Conservation (phyloP, 2,888 invertebrate species). For the Drosophila longiperda region DNA sequence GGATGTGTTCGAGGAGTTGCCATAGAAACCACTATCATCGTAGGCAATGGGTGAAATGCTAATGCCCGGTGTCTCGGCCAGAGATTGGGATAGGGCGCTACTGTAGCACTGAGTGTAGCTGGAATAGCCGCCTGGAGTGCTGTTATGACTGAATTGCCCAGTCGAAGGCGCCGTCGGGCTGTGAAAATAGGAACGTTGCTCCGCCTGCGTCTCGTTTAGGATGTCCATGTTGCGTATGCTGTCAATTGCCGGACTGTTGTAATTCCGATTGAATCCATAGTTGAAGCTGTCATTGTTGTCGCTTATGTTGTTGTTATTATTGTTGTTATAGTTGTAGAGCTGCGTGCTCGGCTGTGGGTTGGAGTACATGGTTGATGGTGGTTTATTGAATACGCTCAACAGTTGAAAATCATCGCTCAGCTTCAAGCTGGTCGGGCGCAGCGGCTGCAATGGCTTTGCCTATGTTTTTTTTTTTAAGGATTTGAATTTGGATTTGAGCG, state of each 20-base stretch:
- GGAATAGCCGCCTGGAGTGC: slow-evolving; percentile 49
- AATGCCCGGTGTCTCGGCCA: slow-evolving; percentile 81
- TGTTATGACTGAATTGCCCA: slow-evolving; percentile 41
- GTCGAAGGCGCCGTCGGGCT: slow-evolving; percentile 56
- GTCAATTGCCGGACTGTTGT: slow-evolving; percentile 68
- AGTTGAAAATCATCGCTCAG: slow-evolving; percentile 59
- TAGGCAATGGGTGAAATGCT: slow-evolving; percentile 70
- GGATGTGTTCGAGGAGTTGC: slow-evolving; percentile 18
- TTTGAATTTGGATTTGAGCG: slow-evolving; percentile 24
- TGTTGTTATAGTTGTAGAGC: slow-evolving; percentile 33
- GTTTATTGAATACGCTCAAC: slow-evolving; percentile 64
- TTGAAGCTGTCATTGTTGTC: slow-evolving; percentile 39
- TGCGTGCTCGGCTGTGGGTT: slow-evolving; percentile 54
- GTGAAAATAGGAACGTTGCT: slow-evolving; percentile 44
- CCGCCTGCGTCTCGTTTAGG: slow-evolving; percentile 35
- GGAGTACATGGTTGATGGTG: slow-evolving; percentile 27
- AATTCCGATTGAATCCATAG: slow-evolving; percentile 29
- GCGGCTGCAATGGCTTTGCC: slow-evolving; percentile 46
- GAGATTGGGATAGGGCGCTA: slow-evolving; percentile 76
- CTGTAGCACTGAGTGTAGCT: slow-evolving; percentile 70
- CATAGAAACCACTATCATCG: slow-evolving; percentile 26
- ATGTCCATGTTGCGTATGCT: slow-evolving; percentile 75
- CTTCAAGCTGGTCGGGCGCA: slow-evolving; percentile 74
- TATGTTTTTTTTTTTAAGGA: slow-evolving; percentile 11
- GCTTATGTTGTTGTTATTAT: slow-evolving; percentile 37